Base-by-base conservation (phyloP, 2,113 vertebrate species). In the Chionis minor region DNA sequence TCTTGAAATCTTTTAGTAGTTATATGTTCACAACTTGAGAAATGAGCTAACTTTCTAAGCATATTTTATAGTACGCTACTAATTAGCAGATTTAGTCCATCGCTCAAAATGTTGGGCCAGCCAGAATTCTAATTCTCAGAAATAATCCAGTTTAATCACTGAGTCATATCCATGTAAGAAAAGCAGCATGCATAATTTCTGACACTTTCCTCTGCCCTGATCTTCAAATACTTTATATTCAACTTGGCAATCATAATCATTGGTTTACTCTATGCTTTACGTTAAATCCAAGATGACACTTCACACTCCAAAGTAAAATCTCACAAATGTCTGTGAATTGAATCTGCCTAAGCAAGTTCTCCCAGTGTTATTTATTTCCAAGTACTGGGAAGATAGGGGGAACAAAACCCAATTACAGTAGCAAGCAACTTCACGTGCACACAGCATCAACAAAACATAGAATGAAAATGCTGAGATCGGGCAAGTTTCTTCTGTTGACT, bases 91-190 rank as follows among this genome's bases (percentile, higher is more conserved):
- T 38, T 62, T 27, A 86, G 28, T 42, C 66, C n/a, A 72, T 12
- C 27, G n/a, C 58, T 66, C 35, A 61, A 87, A 88, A 90, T 56
- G 61, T 54, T 6, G 1, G 12, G 33, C 18, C 40, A 72, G 62
- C 9, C 45, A 86, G 33, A 81, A 75, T 62, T 72, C 56, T 62
- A 89, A 35, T 84, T 90, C 62, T 90, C 85, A 81, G 77, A 91
- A 95, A 86, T 81, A 91, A 92, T 59, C 65, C 78, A 69, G 81
- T 72, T 92, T 88, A 83, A 93, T 58, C 49, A 78, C 35, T 10
- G 12, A 92, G 28, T 84, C 81, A 86, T 35, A 72, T 18, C 26
- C 45, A 84, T 5, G 23, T 11, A 70, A 74, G 27, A 18, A 75
- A 94, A 91, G 45, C 6, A 66, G 13, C 35, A 61, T 9, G 23